A percentile compares a stretch with the other conserved stretches of the same genome.
Conservation (phyloP, 2,888 invertebrate genomes). For the Loripinus fragilis region DNA sequence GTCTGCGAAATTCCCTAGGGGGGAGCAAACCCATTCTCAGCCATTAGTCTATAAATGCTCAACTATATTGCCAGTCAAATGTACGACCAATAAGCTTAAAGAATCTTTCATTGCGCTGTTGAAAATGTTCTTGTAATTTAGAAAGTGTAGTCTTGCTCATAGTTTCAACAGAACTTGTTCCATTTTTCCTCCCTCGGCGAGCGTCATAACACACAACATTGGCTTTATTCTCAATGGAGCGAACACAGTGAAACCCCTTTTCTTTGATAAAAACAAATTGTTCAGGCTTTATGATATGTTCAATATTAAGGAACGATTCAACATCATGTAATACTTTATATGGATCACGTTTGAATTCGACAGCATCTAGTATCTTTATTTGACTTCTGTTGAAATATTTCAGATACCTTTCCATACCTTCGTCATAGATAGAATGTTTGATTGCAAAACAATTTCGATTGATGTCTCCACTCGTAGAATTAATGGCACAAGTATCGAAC, state of each 20-base stretch:
- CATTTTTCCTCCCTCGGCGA: constrained; percentile 94
- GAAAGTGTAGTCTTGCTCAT: constrained; percentile 85
- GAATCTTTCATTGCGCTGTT: constrained; percentile 77
- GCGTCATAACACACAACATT: constrained; percentile 93
- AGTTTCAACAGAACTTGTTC: constrained; percentile 88
- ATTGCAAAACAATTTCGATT: neutral
- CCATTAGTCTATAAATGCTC: no score
- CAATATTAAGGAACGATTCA: constrained; percentile 71
- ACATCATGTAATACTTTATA: constrained; percentile 67
- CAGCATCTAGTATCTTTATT: constrained; percentile 92
- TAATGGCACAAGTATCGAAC: neutral
- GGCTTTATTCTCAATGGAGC: constrained; percentile 81
- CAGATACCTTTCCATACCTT: constrained; percentile 90
- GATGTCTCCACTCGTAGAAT: neutral
- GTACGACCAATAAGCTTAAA: constrained; percentile 94
- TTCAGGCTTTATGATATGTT: constrained; percentile 83
- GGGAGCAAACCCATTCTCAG: no score
- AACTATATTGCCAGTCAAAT: constrained; percentile 89
- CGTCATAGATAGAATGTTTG: constrained; percentile 71
- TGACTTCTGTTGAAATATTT: constrained; percentile 95
- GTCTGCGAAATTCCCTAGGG: no score
- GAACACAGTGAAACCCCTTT: constrained; percentile 96
- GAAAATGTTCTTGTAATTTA: constrained; percentile 75
- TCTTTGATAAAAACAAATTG: constrained; percentile 98
- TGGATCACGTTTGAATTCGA: constrained; percentile 71